Conservation (phyloP, 2,888 invertebrate genomes). For the Smittia sp. region DNA sequence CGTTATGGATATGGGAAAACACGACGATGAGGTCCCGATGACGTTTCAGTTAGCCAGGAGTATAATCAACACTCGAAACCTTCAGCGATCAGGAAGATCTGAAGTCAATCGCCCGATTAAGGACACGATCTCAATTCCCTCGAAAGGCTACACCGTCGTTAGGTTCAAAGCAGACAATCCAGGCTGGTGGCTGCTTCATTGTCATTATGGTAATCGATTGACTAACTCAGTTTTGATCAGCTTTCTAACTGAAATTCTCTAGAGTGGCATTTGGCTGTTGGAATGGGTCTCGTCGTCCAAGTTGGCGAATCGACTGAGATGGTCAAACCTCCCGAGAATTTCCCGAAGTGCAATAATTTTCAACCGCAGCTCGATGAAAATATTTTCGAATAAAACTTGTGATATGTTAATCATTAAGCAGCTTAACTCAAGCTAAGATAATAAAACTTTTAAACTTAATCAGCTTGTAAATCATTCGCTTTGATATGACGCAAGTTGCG, state of each 20-base stretch:
- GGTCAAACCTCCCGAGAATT: constrained; percentile 65
- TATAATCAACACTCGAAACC: not conserved
- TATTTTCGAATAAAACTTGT: not conserved
- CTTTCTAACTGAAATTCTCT: constrained; percentile 48
- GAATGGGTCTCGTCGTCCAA: constrained; percentile 47
- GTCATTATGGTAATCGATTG: constrained; percentile 45
- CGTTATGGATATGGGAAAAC: constrained; percentile 47
- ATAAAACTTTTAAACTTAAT: too few species aligned
- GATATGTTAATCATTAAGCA: too few species aligned
- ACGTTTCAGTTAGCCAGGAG: constrained; percentile 47
- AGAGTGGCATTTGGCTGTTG: constrained; percentile 46
- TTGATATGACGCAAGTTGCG: too few species aligned
- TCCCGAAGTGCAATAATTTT: constrained; percentile 76
- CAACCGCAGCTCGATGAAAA: constrained; percentile 47
- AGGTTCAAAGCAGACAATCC: constrained; percentile 47
- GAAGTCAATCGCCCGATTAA: constrained; percentile 46
- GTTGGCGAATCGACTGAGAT: constrained; percentile 61
- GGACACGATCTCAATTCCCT: constrained; percentile 49
- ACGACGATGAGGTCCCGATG: constrained; percentile 45
- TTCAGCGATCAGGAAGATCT: not conserved
- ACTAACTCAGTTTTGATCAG: constrained; percentile 47
- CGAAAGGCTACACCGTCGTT: constrained; percentile 48
- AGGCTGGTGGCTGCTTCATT: constrained; percentile 48
- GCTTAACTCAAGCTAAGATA: too few species aligned
- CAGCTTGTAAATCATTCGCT: too few species aligned